phyloP scores from a whole-genome alignment of 2,113 vertebrate genomes.

The Microcebus tavaratra region DNA sequence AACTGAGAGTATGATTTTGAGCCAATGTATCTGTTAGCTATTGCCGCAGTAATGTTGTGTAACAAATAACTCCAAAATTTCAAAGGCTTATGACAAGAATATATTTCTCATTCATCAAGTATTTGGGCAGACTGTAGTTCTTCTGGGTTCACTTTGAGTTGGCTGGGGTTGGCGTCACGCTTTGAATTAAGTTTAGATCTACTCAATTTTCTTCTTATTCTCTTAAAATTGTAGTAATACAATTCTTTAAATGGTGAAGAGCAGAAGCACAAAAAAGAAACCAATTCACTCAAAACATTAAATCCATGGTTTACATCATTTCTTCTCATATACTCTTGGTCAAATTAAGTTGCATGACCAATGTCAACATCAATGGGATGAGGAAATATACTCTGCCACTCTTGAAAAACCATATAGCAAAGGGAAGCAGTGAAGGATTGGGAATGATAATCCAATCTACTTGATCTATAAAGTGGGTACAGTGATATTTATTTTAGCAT shows the following conservation, averaged over 20 bases:
- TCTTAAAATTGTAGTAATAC: background rate
- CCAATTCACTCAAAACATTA: background rate
- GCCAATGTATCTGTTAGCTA: background rate
- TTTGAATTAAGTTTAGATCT: background rate
- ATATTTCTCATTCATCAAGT: background rate
- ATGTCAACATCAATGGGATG: background rate
- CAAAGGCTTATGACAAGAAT: background rate
- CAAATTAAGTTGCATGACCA: background rate
- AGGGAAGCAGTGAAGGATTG: background rate
- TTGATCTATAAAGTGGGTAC: background rate
- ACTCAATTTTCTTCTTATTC: background rate
- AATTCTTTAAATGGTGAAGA: background rate
- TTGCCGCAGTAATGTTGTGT: background rate
- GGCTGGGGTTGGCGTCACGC: background rate
- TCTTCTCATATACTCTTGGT: background rate
- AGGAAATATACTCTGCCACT: background rate
- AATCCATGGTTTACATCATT: background rate
- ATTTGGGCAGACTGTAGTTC: background rate
- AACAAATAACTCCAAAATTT: background rate
- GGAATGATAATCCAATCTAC: background rate
- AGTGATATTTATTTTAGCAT: background rate
- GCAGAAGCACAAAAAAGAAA: conserved; percentile 16
- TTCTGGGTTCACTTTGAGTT: background rate
- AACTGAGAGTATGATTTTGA: background rate
- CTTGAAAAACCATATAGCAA: background rate